Conservation (phyloP, 2,888 invertebrate species). For the Peribatodes rhomboidaria region DNA sequence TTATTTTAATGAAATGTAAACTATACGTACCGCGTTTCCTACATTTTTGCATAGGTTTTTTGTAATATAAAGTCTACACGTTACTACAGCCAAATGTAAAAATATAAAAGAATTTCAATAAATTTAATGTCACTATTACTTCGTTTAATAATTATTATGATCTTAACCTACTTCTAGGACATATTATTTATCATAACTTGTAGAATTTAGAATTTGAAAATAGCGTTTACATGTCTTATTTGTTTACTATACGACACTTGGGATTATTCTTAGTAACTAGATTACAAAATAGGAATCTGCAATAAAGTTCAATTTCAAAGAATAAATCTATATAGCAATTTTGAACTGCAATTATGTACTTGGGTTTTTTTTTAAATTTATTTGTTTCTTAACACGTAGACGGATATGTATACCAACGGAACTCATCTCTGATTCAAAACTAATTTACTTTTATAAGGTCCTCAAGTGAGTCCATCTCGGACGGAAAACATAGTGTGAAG, state of each 20-base stretch:
- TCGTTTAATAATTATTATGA: conserved; percentile 47
- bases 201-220: conserved; percentile 65
- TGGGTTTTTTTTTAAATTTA: conserved; percentile 35
- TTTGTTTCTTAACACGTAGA: conserved; percentile 28
- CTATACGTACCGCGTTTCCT: background rate
- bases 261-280: conserved; percentile 77
- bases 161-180: conserved; percentile 66
- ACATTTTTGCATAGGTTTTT: background rate
- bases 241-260: conserved; percentile 53
- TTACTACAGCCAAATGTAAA: conserved; percentile 14
- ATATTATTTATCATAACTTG: conserved; percentile 62
- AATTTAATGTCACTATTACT: conserved; percentile 21
- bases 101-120: conserved; percentile 13
- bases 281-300: conserved; percentile 85
- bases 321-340: conserved; percentile 40
- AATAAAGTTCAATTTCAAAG: conserved; percentile 62
- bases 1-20: background rate
- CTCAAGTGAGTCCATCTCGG: conserved; percentile 53
- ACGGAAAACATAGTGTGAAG: conserved; percentile 61
- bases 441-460: conserved; percentile 5
- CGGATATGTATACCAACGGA: conserved; percentile 36
- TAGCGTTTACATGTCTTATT: conserved; percentile 46
- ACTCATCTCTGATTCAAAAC: conserved; percentile 5
- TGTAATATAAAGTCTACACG: conserved; percentile 2
- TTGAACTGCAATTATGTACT: conserved; percentile 42